These are phyloP conservation scores for Lucifuga dentata DNA, from an alignment of 2,113 vertebrate species.

Conservation along the genomic window DNA sequence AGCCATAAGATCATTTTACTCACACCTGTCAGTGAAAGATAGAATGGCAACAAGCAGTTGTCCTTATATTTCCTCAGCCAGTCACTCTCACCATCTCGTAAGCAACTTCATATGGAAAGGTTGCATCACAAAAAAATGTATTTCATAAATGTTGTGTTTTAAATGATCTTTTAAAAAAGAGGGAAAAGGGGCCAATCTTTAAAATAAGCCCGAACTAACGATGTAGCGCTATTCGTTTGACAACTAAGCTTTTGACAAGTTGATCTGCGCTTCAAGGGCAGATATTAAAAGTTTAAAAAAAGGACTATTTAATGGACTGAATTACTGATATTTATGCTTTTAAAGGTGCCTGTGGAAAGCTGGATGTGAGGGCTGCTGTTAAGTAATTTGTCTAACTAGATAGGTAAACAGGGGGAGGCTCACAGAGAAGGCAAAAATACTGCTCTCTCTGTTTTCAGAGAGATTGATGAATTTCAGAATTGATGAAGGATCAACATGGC, in stretches of 20 bases:
- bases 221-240: too few species aligned
- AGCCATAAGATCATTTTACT: background rate
- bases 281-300: too few species aligned
- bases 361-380: background rate
- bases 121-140: too few species aligned
- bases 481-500: background rate
- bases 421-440: slow-evolving; percentile 36
- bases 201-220: too few species aligned
- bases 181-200: too few species aligned
- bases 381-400: slow-evolving; percentile 36
- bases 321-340: slow-evolving; percentile 19
- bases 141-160: too few species aligned
- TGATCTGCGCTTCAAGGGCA: too few species aligned
- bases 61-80: background rate
- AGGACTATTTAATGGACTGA: too few species aligned
- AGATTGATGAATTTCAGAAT: slow-evolving; percentile 7
- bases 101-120: too few species aligned
- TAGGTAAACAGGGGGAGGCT: slow-evolving; percentile 29
- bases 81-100: too few species aligned
- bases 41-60: background rate
- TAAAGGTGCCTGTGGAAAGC: background rate
- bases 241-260: too few species aligned
- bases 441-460: slow-evolving; percentile 41
- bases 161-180: too few species aligned
- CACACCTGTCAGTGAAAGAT: background rate